Evolutionary conservation across 1,140 invertebrate genomes (phyloP).

Genomic region (Philopotamus ludificatus): DNA sequence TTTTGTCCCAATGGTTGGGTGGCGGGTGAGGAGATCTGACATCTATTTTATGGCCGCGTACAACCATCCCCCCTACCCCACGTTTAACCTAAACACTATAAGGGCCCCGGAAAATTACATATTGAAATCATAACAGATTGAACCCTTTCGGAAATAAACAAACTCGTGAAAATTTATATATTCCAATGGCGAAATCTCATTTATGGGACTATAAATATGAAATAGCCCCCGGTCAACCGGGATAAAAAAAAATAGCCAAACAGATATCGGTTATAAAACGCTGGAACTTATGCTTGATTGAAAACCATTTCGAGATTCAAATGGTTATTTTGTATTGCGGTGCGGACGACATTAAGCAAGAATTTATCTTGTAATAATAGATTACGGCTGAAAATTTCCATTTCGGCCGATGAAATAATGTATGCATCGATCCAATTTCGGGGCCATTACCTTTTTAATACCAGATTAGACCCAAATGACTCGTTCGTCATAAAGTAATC

Average conservation of each 20-base stretch:
- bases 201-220: constrained; percentile 18
- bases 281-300: constrained; percentile 4
- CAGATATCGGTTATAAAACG: no score
- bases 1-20: constrained; percentile 23
- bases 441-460: constrained; percentile 39
- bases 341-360: neutral
- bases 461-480: constrained; percentile 41
- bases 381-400: neutral
- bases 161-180: constrained; percentile 8
- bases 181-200: neutral
- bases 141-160: constrained; percentile 22
- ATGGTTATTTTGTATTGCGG: no score
- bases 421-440: constrained; percentile 36
- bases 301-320: no score
- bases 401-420: constrained; percentile 4
- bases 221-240: constrained; percentile 1
- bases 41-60: constrained; percentile 25
- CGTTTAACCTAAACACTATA: constrained; percentile 18
- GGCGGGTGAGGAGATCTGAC: constrained; percentile 29
- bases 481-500: constrained; percentile 42
- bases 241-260: neutral
- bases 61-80: no score
- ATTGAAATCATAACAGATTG: constrained; percentile 17
- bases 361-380: neutral
- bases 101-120: constrained; percentile 17